A percentile compares a stretch with the other conserved stretches of the same genome.
These are phyloP conservation scores for Elephas maximus DNA, from an alignment of 2,113 vertebrate species.

Conservation along the genomic window DNA sequence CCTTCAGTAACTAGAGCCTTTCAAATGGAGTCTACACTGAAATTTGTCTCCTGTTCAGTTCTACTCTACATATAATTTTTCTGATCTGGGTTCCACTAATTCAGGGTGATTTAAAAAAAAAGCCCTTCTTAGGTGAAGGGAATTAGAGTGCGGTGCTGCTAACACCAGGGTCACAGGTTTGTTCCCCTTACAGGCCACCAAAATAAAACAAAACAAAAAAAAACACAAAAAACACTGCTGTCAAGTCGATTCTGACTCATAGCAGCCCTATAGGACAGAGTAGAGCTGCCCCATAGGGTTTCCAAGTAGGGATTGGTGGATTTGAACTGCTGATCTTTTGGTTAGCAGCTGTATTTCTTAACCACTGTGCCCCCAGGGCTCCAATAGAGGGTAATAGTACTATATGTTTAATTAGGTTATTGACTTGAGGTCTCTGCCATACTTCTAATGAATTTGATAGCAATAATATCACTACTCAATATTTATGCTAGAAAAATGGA, in stretches of 20 bases:
- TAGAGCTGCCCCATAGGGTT: too few species aligned
- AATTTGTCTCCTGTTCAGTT: not conserved
- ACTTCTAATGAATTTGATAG: constrained; percentile 4
- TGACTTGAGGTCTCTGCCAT: not conserved
- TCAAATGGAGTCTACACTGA: not conserved
- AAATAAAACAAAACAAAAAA: too few species aligned
- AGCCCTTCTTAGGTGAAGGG: too few species aligned
- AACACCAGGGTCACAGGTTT: too few species aligned
- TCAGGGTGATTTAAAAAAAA: not conserved
- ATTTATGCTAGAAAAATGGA: constrained; percentile 57
- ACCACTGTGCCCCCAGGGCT: not conserved
- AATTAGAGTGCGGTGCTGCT: too few species aligned
- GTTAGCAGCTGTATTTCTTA: not conserved
- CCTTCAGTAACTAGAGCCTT: not conserved
- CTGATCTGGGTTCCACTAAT: not conserved
- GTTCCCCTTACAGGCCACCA: too few species aligned
- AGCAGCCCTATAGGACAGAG: not conserved
- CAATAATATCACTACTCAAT: not conserved
- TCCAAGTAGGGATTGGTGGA: not conserved
- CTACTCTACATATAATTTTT: constrained; percentile 39
- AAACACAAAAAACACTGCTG: not conserved
- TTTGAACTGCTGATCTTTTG: not conserved
- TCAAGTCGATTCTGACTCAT: not conserved
- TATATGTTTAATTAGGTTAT: constrained; percentile 19
- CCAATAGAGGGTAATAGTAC: not conserved